Evolutionary conservation across 2,113 vertebrate genomes (phyloP).

Genomic region (Lontra canadensis): DNA sequence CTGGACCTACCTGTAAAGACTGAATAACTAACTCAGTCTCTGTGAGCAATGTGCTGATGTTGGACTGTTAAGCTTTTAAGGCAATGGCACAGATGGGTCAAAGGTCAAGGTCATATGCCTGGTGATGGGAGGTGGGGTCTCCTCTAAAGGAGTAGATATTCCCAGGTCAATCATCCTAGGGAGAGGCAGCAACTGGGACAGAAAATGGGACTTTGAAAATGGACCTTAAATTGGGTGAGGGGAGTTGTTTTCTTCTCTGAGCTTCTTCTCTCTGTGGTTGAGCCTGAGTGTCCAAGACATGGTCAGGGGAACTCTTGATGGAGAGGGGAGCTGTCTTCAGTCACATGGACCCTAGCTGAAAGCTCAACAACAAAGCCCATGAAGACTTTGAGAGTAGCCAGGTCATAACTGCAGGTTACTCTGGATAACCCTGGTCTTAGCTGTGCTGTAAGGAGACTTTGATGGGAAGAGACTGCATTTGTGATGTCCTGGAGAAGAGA

Average conservation of each 20-base stretch:
- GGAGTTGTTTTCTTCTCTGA: conserved; percentile 30
- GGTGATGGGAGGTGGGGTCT: neutral
- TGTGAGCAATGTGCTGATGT: neutral
- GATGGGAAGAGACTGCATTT: neutral
- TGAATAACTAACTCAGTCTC: neutral
- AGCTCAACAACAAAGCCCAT: neutral
- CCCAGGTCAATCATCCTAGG: neutral
- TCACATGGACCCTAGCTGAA: neutral
- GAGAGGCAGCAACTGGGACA: neutral
- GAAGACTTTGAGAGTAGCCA: neutral
- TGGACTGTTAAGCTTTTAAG: neutral
- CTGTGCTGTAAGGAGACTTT: neutral
- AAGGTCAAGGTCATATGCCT: neutral
- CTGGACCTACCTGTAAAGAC: neutral
- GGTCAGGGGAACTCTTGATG: neutral
- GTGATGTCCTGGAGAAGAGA: neutral
- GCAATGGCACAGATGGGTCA: neutral
- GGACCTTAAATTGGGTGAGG: neutral
- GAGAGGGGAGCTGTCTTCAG: neutral
- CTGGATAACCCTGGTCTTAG: neutral
- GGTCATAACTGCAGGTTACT: neutral
- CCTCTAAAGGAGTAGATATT: neutral
- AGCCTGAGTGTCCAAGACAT: neutral
- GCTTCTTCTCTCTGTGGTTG: neutral
- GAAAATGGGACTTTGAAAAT: conserved; percentile 44